Base-by-base conservation (phyloP, 2,888 invertebrate genomes). In the Amphipoea oculea region DNA sequence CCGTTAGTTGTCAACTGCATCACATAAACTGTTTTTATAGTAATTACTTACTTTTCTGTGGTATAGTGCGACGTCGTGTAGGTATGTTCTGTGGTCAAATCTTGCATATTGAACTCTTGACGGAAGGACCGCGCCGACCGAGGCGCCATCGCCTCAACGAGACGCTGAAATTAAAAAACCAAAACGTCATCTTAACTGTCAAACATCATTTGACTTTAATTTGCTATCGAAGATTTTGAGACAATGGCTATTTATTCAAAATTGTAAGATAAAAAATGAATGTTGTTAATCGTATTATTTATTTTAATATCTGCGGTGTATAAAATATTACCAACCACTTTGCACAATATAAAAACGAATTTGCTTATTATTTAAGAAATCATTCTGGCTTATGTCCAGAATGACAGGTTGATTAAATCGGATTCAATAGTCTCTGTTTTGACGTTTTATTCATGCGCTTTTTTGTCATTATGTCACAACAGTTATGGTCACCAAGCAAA, bases 71-170 rank as follows among this genome's bases (percentile, higher is more conserved):
- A 97, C 9, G 98, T 97, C 12, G 98, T 98, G 76, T 98, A 98
- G 73, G 97, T 98, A 79, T 97, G 97, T 91, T 98, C 98, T 80
- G 97, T 97, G 88, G 97, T 97, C 94, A 98, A 97, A 93, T 98
- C 98, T 88, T 97, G 97, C 96, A 98, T 98, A 95, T 98, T 98
- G 96, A 98, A 98, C 95, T 98, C 98, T 84, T 98, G 98, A 90
- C 98, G 98, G 97, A 98, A 99, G 81, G 98, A 98, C 90, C 97
- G 97, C 89, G 98, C 97, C 82, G 98, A 98, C 88, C 97, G 97
- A 89, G 98, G 98, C 91, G 98, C 97, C 97, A 98, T 97, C 89
- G 97, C 97, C 93, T 97, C 97, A 88, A 98, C 98, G 93, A 97
- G 97, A 91, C 98, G 97, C 98, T 98, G 97, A 29, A 97, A 96